phyloP scores from a whole-genome alignment of 2,797 vertebrate species.

The Tympanoctomys barrerae region DNA sequence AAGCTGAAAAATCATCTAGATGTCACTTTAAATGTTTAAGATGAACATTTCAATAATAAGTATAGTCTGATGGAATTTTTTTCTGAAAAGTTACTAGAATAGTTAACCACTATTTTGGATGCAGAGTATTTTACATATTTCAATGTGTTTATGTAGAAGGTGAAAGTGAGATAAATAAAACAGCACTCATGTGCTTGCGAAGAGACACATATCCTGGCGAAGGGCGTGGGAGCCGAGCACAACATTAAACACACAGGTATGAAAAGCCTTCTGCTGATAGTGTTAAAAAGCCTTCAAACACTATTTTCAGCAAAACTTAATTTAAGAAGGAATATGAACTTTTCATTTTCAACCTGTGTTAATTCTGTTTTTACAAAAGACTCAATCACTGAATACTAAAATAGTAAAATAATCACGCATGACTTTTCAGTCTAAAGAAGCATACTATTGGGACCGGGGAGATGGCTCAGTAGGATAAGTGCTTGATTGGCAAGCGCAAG shows the following conservation, averaged over 20 bases:
- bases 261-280: not conserved
- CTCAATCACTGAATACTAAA: not conserved
- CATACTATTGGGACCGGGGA: not conserved
- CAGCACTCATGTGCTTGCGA: not conserved
- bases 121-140: not conserved
- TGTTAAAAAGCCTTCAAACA: not conserved
- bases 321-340: slow-evolving; percentile 1
- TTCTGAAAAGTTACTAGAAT: not conserved
- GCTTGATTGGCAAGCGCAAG: no score
- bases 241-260: not conserved
- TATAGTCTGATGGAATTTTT: not conserved
- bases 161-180: slow-evolving; percentile 33
- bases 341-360: slow-evolving; percentile 20
- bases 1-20: slow-evolving; percentile 52
- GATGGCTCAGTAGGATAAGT: no score
- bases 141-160: not conserved
- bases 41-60: slow-evolving; percentile 27
- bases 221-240: not conserved
- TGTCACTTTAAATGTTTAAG: slow-evolving; percentile 34
- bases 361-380: not conserved
- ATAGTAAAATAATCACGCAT: slow-evolving; percentile 15
- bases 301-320: slow-evolving; percentile 24
- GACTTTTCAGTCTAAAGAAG: slow-evolving; percentile 11
- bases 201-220: not conserved
- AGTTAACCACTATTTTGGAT: not conserved